These are phyloP conservation scores for Caenorhabditis latens DNA, from an alignment of 1,140 invertebrate genomes.

Conservation along the genomic window DNA sequence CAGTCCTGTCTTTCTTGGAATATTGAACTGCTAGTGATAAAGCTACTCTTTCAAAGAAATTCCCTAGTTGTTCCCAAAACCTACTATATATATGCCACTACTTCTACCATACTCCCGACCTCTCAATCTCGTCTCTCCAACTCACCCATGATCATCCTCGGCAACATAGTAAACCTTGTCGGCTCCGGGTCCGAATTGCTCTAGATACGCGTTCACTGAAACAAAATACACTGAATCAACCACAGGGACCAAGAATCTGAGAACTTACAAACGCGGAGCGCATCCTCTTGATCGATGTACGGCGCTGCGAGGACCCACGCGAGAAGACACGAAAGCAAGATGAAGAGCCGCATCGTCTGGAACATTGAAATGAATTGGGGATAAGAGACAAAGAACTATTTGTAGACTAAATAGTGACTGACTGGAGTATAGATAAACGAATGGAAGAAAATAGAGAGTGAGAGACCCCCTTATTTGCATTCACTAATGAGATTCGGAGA, in stretches of 20 bases:
- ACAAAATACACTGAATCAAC: not conserved
- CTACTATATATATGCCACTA: no score
- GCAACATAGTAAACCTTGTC: constrained; percentile 40
- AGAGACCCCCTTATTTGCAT: constrained; percentile 13
- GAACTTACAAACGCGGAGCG: constrained; percentile 46
- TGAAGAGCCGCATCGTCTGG: constrained; percentile 52
- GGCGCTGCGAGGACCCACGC: constrained; percentile 51
- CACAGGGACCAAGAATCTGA: not conserved
- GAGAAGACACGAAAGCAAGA: constrained; percentile 52
- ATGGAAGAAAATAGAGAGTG: not conserved
- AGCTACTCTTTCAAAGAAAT: no score
- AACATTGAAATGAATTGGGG: not conserved
- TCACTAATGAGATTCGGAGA: constrained; percentile 29
- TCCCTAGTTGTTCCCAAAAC: no score
- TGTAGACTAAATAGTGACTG: not conserved
- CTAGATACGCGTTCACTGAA: constrained; percentile 35
- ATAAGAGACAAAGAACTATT: not conserved
- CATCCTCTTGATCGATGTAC: constrained; percentile 48
- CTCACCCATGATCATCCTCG: constrained; percentile 35
- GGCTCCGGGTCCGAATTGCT: constrained; percentile 30
- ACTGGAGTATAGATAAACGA: not conserved
- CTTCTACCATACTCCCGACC: not conserved
- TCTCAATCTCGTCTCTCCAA: not conserved
- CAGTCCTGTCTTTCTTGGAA: no score
- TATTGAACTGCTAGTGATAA: no score